Evolutionary conservation across 2,797 vertebrate genomes (phyloP).

Genomic region (Micromesistius poutassou): DNA sequence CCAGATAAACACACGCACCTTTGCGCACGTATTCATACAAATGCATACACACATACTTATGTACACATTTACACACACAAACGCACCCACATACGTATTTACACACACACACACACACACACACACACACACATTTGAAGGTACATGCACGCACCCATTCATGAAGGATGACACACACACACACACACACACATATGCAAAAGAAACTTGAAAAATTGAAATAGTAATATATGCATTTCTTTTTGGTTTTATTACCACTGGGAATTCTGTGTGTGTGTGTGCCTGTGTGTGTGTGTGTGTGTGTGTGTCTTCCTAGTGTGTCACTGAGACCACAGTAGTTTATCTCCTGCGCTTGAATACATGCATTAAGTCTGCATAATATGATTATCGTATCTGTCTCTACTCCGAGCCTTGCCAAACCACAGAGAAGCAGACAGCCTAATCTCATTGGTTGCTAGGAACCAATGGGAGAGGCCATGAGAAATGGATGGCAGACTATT

Average conservation of each 20-base stretch:
- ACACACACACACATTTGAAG: background rate
- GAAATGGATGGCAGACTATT: slow-evolving; percentile 51
- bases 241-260: background rate
- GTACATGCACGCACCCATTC: background rate
- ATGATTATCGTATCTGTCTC: slow-evolving; percentile 58
- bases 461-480: slow-evolving; percentile 41
- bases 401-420: slow-evolving; percentile 49
- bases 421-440: slow-evolving; percentile 57
- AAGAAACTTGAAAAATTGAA: background rate
- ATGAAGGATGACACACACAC: too few relatives aligned
- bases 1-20: background rate
- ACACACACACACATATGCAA: background rate
- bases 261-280: background rate
- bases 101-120: background rate
- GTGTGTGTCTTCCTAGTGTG: slow-evolving; percentile 26
- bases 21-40: background rate
- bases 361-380: slow-evolving; percentile 58
- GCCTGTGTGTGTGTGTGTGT: background rate
- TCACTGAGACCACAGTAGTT: slow-evolving; percentile 23
- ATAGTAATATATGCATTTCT: background rate
- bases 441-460: slow-evolving; percentile 69
- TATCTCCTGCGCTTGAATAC: slow-evolving; percentile 45
- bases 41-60: background rate
- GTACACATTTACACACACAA: too few relatives aligned
- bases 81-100: background rate